These are phyloP conservation scores for Synergus umbraculus DNA, from an alignment of 2,888 invertebrate genomes.

Conservation along the genomic window DNA sequence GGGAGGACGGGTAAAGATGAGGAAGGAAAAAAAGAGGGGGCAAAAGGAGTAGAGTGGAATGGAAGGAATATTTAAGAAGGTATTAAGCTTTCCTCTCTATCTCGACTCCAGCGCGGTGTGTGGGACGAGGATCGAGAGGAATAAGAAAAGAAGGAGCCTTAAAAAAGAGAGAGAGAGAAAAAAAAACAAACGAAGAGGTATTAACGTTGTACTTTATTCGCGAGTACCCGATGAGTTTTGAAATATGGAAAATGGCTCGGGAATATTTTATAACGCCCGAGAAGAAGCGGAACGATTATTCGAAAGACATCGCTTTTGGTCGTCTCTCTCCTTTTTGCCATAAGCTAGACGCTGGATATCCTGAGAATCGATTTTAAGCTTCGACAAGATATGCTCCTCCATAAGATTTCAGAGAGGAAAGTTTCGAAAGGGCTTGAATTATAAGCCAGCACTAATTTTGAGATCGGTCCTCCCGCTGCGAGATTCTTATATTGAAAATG, in stretches of 20 bases:
- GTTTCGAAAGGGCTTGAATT: slow-evolving; percentile 40
- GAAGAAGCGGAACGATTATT: slow-evolving; percentile 41
- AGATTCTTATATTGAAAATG: slow-evolving; percentile 65
- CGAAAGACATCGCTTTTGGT: slow-evolving; percentile 38
- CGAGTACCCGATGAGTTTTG: slow-evolving; percentile 68
- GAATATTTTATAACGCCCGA: slow-evolving; percentile 46
- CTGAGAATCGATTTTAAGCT: slow-evolving; percentile 39
- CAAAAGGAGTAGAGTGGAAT: slow-evolving; percentile 59
- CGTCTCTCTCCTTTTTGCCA: background rate
- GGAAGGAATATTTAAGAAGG: slow-evolving; percentile 76
- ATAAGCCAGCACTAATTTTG: slow-evolving; percentile 41
- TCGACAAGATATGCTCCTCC: slow-evolving; percentile 39
- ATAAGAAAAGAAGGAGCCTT: slow-evolving; percentile 38
- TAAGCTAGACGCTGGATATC: slow-evolving; percentile 16
- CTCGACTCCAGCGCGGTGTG: slow-evolving; percentile 50
- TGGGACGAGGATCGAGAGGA: slow-evolving; percentile 42
- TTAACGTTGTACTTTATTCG: slow-evolving; percentile 71
- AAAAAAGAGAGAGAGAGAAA: slow-evolving; percentile 48
- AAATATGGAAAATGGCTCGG: slow-evolving; percentile 66
- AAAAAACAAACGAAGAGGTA: slow-evolving; percentile 63
- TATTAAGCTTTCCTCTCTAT: slow-evolving; percentile 70
- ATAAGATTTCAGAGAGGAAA: slow-evolving; percentile 26
- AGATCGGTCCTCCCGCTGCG: slow-evolving; percentile 59
- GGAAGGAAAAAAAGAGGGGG: slow-evolving; percentile 42
- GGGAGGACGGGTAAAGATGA: slow-evolving; percentile 45